These are phyloP conservation scores for Falco peregrinus DNA, from an alignment of 2,797 vertebrate species.

Conservation along the genomic window DNA sequence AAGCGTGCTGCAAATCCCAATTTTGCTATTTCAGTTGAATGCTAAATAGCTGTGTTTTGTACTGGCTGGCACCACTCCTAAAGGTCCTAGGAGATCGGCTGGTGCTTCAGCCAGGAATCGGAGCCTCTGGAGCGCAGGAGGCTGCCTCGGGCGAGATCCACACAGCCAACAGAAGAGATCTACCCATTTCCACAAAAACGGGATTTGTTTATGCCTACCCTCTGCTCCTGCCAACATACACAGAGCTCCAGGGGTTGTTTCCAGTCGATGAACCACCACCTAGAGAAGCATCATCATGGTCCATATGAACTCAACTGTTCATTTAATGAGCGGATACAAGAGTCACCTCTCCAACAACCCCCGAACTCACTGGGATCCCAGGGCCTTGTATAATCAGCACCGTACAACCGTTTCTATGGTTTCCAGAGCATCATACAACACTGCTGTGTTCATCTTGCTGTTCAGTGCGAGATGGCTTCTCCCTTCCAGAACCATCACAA, in stretches of 20 bases:
- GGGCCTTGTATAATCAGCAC: neutral
- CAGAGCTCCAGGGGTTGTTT: neutral
- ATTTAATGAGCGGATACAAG: rapidly evolving
- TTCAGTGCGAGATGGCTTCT: neutral
- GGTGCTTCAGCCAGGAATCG: neutral
- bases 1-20: neutral
- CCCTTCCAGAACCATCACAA: neutral
- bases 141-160: neutral
- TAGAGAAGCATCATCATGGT: neutral
- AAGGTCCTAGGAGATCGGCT: neutral
- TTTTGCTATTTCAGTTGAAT: neutral
- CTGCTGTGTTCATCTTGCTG: rapidly evolving
- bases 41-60: neutral
- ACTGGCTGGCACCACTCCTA: neutral
- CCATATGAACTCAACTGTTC: rapidly evolving
- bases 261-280: neutral
- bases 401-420: neutral
- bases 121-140: neutral
- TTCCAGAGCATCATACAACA: neutral
- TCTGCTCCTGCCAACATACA: neutral
- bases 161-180: neutral
- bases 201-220: neutral
- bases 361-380: neutral
- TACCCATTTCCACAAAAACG: neutral
- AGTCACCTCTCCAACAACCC: neutral